Percentiles rank a stretch among this genome's conserved stretches.
Evolutionary conservation across 2,888 invertebrate species (phyloP).

Genomic region (Eumacrocentrus americanus): DNA sequence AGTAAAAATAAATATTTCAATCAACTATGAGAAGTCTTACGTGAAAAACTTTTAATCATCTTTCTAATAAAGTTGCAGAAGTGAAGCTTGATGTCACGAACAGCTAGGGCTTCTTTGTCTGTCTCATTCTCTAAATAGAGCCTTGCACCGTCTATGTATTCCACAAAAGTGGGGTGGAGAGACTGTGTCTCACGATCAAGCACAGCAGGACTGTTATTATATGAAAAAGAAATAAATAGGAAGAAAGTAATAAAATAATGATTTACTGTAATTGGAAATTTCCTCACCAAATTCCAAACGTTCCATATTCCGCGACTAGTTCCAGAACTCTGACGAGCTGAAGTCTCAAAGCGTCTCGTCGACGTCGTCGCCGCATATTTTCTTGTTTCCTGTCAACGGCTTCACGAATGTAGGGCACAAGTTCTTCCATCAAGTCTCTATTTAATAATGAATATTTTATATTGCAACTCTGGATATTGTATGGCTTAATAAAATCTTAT

Average conservation of each 20-base stretch:
- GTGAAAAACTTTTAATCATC: constrained; percentile 90
- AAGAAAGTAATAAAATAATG: background rate
- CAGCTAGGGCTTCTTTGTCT: constrained; percentile 88
- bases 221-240: background rate
- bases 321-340: constrained; percentile 92
- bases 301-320: constrained; percentile 88
- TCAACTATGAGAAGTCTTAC: constrained; percentile 66
- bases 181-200: constrained; percentile 83
- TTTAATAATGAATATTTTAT: too few species aligned
- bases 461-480: too few species aligned
- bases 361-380: constrained; percentile 87
- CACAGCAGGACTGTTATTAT: constrained; percentile 73
- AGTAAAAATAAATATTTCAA: background rate
- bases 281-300: constrained; percentile 72
- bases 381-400: constrained; percentile 97
- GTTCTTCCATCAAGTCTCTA: constrained; percentile 96
- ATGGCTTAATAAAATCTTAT: too few species aligned
- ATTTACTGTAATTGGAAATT: too few species aligned
- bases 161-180: constrained; percentile 85
- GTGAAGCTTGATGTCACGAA: constrained; percentile 88
- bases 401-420: constrained; percentile 89
- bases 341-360: constrained; percentile 89
- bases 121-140: constrained; percentile 90
- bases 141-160: constrained; percentile 94
- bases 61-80: constrained; percentile 94